These are phyloP conservation scores for Plutomurus gul DNA, from an alignment of 1,140 invertebrate species.

Conservation along the genomic window DNA sequence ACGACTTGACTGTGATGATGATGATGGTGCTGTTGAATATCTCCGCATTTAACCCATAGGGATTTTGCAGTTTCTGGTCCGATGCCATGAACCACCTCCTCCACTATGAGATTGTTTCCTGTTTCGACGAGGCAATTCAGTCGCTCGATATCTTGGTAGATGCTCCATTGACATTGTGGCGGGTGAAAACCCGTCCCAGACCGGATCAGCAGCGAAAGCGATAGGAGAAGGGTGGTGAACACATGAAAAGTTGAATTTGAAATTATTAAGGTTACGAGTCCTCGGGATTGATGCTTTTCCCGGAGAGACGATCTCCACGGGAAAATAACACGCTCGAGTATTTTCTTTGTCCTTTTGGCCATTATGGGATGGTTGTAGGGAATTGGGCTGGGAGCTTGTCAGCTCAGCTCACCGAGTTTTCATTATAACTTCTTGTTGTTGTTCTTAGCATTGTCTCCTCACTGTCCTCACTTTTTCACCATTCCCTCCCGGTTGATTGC, in stretches of 20 bases:
- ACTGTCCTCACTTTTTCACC: constrained; percentile 11
- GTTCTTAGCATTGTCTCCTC: constrained; percentile 12
- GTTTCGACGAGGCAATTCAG: constrained; percentile 48
- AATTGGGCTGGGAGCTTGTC: constrained; percentile 9
- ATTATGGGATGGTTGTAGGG: not conserved
- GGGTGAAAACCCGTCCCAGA: constrained; percentile 44
- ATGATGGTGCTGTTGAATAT: constrained; percentile 8
- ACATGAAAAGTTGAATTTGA: constrained; percentile 31
- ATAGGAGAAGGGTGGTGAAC: constrained; percentile 14
- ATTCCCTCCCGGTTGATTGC: constrained; percentile 26
- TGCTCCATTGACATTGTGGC: constrained; percentile 51
- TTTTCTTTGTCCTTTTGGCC: constrained; percentile 28
- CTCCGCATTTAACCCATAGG: constrained; percentile 49
- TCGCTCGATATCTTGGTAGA: constrained; percentile 50
- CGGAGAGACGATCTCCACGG: not conserved
- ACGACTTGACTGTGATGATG: constrained; percentile 17
- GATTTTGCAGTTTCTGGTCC: constrained; percentile 54
- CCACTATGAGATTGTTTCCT: constrained; percentile 51
- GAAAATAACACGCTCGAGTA: constrained; percentile 26
- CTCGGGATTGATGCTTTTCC: constrained; percentile 13
- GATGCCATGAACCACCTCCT: constrained; percentile 51
- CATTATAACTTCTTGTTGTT: constrained; percentile 22
- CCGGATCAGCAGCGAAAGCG: not conserved
- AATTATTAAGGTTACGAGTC: not conserved
- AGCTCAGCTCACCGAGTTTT: constrained; percentile 16